These are phyloP conservation scores for Aphelenchoides besseyi DNA, from an alignment of 1,140 invertebrate genomes.

Conservation along the genomic window DNA sequence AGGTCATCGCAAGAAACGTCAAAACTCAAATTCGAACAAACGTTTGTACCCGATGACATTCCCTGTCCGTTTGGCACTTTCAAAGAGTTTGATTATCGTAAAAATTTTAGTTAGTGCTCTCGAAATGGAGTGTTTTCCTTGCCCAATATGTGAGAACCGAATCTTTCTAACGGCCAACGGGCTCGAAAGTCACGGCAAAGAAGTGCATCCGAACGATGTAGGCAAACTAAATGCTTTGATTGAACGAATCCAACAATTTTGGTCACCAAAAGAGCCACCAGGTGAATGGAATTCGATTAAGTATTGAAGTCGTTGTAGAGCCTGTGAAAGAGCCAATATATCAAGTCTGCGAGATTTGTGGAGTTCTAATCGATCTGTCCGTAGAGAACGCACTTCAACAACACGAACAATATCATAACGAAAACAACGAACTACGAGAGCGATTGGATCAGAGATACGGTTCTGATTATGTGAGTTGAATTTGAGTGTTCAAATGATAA, in stretches of 20 bases:
- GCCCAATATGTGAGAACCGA: neutral
- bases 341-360: neutral
- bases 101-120: conserved; percentile 3
- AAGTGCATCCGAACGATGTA: neutral
- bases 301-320: neutral
- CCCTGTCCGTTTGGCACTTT: neutral
- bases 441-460: neutral
- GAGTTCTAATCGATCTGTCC: neutral
- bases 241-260: neutral
- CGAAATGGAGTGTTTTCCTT: conserved; percentile 8
- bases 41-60: neutral
- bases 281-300: neutral
- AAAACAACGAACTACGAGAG: neutral
- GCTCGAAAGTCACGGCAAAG: neutral
- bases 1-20: too few relatives aligned
- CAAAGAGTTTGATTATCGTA: neutral
- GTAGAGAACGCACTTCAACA: neutral
- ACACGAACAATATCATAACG: neutral
- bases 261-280: neutral
- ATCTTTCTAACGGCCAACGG: conserved; percentile 7
- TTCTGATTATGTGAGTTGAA: neutral
- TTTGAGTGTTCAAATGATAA: neutral
- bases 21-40: neutral
- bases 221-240: neutral
- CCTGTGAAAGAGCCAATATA: neutral